phyloP scores from a whole-genome alignment of 2,888 invertebrate species.

The Hypomecis punctinalis region DNA sequence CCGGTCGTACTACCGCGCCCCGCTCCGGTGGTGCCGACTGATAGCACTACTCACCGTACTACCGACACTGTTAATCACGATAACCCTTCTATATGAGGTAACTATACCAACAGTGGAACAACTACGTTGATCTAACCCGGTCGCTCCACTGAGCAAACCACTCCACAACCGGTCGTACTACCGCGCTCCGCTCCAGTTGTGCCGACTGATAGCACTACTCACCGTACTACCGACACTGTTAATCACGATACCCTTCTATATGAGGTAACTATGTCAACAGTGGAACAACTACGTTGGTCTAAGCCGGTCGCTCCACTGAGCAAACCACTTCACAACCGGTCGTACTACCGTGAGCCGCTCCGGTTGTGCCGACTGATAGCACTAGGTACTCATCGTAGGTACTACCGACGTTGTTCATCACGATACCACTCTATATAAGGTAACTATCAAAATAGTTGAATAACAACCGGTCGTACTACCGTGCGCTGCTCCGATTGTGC shows the following conservation, averaged over 20 bases:
- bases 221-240: conserved; percentile 87
- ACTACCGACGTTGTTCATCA: conserved; percentile 80
- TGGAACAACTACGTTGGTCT: not conserved
- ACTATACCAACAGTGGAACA: too few relatives aligned
- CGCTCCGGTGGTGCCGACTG: conserved; percentile 86
- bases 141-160: conserved; percentile 62
- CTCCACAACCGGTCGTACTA: conserved; percentile 52
- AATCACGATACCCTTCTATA: conserved; percentile 50
- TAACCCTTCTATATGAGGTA: too few relatives aligned
- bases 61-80: conserved; percentile 83
- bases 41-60: conserved; percentile 87
- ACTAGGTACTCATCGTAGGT: too few relatives aligned
- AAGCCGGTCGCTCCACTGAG: conserved; percentile 53
- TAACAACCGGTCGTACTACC: conserved; percentile 62
- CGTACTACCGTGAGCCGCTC: conserved; percentile 27
- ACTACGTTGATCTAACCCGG: conserved; percentile 38
- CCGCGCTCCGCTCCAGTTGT: conserved; percentile 82
- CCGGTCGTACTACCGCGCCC: conserved; percentile 58
- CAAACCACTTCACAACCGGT: too few relatives aligned
- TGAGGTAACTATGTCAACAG: too few relatives aligned
- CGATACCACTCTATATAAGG: conserved; percentile 89
- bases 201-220: conserved; percentile 86
- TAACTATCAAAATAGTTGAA: too few relatives aligned
- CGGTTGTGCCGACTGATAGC: too few relatives aligned
- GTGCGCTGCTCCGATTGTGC: conserved; percentile 85